These are phyloP conservation scores for Phyllostomus hastatus DNA, from an alignment of 2,113 vertebrate species.

Conservation along the genomic window DNA sequence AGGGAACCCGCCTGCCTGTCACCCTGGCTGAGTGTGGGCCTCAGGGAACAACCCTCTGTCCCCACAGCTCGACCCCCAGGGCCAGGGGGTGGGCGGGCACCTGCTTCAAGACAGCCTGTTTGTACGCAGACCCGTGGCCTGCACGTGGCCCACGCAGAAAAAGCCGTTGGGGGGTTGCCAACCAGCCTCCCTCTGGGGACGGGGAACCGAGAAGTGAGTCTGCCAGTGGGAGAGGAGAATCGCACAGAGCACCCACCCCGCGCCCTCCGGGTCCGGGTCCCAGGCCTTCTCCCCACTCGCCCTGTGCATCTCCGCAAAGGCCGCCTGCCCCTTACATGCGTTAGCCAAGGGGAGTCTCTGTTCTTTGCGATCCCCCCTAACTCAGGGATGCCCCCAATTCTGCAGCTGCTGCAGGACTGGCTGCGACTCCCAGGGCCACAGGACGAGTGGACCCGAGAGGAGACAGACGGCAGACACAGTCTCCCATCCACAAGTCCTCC, in stretches of 20 bases:
- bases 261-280: neutral
- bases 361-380: neutral
- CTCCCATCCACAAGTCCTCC: neutral
- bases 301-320: rapidly evolving
- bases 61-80: too few species aligned
- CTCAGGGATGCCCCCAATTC: neutral
- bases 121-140: neutral
- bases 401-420: neutral
- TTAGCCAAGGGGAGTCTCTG: neutral
- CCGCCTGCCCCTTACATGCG: rapidly evolving
- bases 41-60: neutral
- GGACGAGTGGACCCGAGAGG: rapidly evolving
- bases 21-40: neutral
- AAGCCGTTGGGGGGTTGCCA: neutral
- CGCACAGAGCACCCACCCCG: neutral
- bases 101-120: neutral
- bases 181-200: neutral
- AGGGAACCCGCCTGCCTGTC: neutral
- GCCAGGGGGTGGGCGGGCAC: neutral
- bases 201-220: neutral
- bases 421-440: neutral
- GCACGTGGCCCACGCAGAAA: neutral
- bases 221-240: neutral
- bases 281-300: neutral
- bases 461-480: neutral